A percentile compares a stretch with the other conserved stretches of the same genome.
Conservation (phyloP, 2,113 vertebrate species). For the Athene cunicularia region DNA sequence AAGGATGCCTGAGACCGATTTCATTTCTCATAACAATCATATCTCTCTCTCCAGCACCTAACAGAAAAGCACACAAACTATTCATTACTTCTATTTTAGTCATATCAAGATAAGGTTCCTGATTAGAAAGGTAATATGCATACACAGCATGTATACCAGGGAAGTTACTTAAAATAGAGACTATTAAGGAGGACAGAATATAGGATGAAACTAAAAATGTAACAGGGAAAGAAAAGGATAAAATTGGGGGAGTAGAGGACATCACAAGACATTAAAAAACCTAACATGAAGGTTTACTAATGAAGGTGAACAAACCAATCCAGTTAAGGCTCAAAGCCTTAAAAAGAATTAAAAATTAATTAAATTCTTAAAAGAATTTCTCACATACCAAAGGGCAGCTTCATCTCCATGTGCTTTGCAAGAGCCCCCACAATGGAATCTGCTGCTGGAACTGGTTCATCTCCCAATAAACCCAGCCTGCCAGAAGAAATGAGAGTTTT, state of each 20-base stretch:
- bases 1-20: constrained; percentile 89
- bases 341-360: background rate
- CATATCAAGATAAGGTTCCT: background rate
- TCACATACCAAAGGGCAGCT: constrained; percentile 87
- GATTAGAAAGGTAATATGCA: background rate
- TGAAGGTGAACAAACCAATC: background rate
- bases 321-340: background rate
- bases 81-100: background rate
- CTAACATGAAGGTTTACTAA: background rate
- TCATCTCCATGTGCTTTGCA: constrained; percentile 88
- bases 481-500: background rate
- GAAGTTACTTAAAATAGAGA: background rate
- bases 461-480: constrained; percentile 91
- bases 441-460: constrained; percentile 84
- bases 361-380: background rate
- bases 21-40: constrained; percentile 93
- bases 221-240: background rate
- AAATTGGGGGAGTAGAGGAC: background rate
- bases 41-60: constrained; percentile 89
- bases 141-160: background rate
- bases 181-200: background rate
- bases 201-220: background rate
- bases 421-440: constrained; percentile 85
- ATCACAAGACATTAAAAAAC: background rate
- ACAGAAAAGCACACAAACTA: constrained; percentile 8